Conservation (phyloP, 2,113 vertebrate species). For the Grus americana region DNA sequence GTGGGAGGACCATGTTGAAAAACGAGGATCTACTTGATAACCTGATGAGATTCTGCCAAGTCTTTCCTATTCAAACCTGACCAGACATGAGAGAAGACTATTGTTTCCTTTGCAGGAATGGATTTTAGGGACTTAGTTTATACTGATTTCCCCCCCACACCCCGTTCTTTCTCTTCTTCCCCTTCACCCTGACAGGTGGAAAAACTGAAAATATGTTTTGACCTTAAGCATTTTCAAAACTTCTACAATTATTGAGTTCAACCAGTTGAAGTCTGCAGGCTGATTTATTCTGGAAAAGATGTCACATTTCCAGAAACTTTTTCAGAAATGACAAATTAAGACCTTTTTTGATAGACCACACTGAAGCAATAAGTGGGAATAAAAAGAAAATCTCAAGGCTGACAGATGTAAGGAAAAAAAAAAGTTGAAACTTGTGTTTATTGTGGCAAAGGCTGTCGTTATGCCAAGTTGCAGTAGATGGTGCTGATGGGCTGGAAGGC, state of each 20-base stretch:
- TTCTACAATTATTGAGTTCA: background rate
- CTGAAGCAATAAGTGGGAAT: background rate
- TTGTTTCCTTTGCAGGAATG: background rate
- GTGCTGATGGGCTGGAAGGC: slow-evolving; percentile 58
- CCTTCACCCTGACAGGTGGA: background rate
- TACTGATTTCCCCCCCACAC: background rate
- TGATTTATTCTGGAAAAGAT: background rate
- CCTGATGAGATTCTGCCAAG: background rate
- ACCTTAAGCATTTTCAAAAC: background rate
- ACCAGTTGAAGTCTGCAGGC: background rate
- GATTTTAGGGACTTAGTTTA: background rate
- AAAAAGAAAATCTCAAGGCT: background rate
- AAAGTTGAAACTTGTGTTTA: background rate
- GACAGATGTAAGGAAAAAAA: background rate
- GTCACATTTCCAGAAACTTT: background rate
- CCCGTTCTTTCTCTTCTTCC: background rate
- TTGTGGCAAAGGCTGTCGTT: background rate
- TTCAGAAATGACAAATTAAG: background rate
- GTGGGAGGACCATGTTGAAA: background rate
- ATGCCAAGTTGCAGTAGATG: slow-evolving; percentile 60
- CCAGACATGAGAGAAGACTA: background rate
- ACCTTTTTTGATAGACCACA: background rate
- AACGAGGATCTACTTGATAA: background rate
- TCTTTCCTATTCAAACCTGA: background rate
- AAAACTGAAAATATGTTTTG: background rate